Evolutionary conservation across 1,140 invertebrate species (phyloP).

Genomic region (Brachionus plicatilis): DNA sequence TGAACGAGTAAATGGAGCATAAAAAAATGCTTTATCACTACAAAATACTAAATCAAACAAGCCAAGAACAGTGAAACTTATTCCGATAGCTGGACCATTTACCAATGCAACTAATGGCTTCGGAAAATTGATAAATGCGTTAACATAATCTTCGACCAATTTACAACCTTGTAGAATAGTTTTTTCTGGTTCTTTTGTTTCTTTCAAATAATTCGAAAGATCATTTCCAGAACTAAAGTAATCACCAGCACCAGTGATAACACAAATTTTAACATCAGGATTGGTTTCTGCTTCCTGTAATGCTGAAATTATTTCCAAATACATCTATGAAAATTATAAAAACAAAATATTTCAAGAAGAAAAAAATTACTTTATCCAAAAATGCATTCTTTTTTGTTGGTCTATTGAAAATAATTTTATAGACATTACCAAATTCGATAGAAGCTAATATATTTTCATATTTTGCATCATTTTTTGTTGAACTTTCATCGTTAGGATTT

Average conservation of each 20-base stretch:
- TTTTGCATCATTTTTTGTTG: background rate
- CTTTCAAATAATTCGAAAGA: constrained; percentile 60
- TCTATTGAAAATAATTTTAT: constrained; percentile 61
- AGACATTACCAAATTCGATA: constrained; percentile 57
- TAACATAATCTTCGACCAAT: constrained; percentile 62
- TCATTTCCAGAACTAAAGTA: constrained; percentile 85
- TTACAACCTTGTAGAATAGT: background rate
- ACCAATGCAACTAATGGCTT: constrained; percentile 81
- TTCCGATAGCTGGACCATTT: constrained; percentile 88
- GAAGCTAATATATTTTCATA: background rate
- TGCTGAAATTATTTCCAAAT: constrained; percentile 62
- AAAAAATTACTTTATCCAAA: constrained; percentile 56
- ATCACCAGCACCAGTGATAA: constrained; percentile 68
- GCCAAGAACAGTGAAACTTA: constrained; percentile 72
- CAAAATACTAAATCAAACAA: constrained; percentile 84
- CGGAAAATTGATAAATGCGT: constrained; percentile 74
- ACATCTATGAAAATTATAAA: constrained; percentile 60
- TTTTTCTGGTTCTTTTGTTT: background rate
- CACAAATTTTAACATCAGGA: constrained; percentile 61
- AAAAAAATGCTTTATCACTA: constrained; percentile 68
- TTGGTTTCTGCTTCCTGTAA: constrained; percentile 66
- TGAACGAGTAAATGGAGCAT: constrained; percentile 74
- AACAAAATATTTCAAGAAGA: background rate
- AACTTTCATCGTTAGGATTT: background rate
- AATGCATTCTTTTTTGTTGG: constrained; percentile 75